phyloP scores from a whole-genome alignment of 2,797 vertebrate genomes.

The Falco biarmicus region DNA sequence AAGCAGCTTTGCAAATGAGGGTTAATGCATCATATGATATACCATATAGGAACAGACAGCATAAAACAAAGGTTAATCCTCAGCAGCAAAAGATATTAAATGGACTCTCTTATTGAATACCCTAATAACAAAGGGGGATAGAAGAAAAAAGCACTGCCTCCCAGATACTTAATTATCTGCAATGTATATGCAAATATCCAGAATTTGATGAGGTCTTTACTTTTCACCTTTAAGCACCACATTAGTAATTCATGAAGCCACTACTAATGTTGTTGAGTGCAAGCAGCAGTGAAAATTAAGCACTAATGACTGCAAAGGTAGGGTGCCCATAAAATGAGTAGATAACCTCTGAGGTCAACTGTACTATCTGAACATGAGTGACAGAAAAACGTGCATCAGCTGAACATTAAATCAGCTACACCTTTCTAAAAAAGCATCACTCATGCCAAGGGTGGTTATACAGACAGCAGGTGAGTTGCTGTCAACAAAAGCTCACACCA shows the following conservation, averaged over 20 bases:
- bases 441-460: slow-evolving; percentile 31
- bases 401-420: slow-evolving; percentile 21
- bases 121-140: background rate
- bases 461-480: slow-evolving; percentile 5
- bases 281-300: slow-evolving; percentile 65
- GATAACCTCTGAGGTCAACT: slow-evolving; percentile 65
- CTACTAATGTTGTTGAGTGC: slow-evolving; percentile 15
- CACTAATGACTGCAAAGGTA: slow-evolving; percentile 66
- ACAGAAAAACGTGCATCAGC: background rate
- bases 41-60: background rate
- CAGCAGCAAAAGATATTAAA: slow-evolving; percentile 27
- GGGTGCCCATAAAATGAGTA: slow-evolving; percentile 56
- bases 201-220: slow-evolving; percentile 73
- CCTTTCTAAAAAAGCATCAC: slow-evolving; percentile 8
- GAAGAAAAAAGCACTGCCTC: background rate
- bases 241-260: slow-evolving; percentile 74
- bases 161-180: slow-evolving; percentile 66
- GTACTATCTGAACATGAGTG: slow-evolving; percentile 47
- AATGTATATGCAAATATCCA: slow-evolving; percentile 70
- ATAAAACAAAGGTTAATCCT: slow-evolving; percentile 38
- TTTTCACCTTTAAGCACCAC: slow-evolving; percentile 68
- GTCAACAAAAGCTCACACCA: background rate
- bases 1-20: slow-evolving; percentile 7
- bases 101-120: background rate
- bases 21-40: background rate